Evolutionary conservation across 2,888 invertebrate species (phyloP), one percentile per base, ranked within the genome.

Genomic region (Nowickia ferox): DNA sequence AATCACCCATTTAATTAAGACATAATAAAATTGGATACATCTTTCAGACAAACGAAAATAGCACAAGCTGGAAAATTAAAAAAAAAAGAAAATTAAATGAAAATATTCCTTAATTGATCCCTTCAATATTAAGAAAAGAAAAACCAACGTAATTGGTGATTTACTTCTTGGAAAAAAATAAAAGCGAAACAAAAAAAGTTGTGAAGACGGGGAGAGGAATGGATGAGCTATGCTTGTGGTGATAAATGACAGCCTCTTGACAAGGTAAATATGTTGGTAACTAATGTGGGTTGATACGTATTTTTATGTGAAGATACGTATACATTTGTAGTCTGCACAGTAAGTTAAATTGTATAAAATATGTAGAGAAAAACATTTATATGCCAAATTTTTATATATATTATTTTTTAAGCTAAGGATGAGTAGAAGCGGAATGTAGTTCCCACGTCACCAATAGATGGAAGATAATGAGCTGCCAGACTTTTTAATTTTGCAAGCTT

Each of bases 31-130:
- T 4, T 17, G 9, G 9, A 19, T 48, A 19, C 46, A 22, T 46
- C 44, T 6, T 44, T 15, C 9, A 55, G 17, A 42, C n/a, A 48
- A 9, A 44, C 10, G 9, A 51, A 38, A 72, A 68, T 51, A 83
- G 38, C 77, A 63, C 65, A 77, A 77, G 71, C 51, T 77, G 72
- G 44, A 71, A 83, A 83, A 77, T 77, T 77, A 66, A 72, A 66
- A 71, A 75, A 30, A 30, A 4, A 4, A 30, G 11, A 57, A 53
- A 65, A 72, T n/a, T 53, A 61, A 61, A 79, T 17, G 30, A 42
- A 71, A 44, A 59, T 74, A 42, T 71, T 53, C 19, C 38, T 72
- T 77, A 83, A 83, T 83, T 83, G 65, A 77, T 72, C 51, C 17
- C 53, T n/a, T 40, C 17, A 63, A 57, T 46, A 17, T 22, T 17